Evolutionary conservation across 2,113 vertebrate species (phyloP).

Genomic region (Suricata suricatta): DNA sequence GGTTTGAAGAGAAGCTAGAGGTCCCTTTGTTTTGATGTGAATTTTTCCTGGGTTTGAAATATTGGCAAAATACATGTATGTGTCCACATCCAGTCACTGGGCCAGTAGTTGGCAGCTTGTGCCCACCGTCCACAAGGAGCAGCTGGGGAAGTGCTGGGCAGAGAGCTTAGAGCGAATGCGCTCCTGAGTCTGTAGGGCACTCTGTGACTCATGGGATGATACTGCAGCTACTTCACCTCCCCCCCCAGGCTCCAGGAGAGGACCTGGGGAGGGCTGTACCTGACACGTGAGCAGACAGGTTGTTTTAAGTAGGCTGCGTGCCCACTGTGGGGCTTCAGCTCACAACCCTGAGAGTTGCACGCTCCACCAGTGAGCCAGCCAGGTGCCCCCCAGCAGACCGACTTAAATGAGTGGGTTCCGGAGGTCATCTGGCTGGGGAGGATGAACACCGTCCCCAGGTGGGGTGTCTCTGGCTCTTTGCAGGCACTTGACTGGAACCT

Average conservation of each 20-base stretch:
- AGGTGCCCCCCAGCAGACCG: background rate
- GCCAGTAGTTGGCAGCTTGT: background rate
- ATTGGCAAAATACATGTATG: background rate
- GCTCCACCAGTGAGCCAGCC: too few species aligned
- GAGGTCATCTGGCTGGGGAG: background rate
- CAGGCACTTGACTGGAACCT: background rate
- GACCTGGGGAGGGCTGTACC: background rate
- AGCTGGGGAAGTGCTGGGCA: background rate
- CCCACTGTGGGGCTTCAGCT: too few species aligned
- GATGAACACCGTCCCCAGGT: background rate
- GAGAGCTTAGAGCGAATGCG: background rate
- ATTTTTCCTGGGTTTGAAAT: constrained; percentile 26
- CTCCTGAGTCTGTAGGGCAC: background rate
- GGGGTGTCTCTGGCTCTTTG: background rate
- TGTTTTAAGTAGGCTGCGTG: too few species aligned
- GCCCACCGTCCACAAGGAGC: background rate
- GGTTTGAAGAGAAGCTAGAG: background rate
- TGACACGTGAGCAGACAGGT: background rate
- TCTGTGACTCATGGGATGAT: background rate
- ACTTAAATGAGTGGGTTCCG: background rate
- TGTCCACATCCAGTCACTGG: background rate
- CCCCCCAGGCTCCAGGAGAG: background rate
- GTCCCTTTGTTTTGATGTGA: background rate
- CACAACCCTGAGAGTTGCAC: too few species aligned
- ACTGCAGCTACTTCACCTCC: background rate